A percentile compares a stretch with the other conserved stretches of the same genome.
phyloP scores from a whole-genome alignment of 2,888 invertebrate species.

The Eudasyphora cyanicolor region DNA sequence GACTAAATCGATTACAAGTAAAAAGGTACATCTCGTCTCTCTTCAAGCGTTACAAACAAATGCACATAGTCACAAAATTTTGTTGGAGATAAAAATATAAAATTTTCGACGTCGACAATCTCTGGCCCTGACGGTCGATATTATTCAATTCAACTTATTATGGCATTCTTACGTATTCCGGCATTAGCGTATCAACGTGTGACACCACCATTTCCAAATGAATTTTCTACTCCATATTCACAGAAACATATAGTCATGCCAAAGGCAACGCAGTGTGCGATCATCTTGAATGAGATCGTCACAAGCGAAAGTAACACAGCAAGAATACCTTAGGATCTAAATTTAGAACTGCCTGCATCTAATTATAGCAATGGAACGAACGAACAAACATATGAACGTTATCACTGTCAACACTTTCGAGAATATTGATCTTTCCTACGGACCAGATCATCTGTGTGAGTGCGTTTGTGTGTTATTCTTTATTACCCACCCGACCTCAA shows the following conservation, averaged over 20 bases:
- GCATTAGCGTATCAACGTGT: background rate
- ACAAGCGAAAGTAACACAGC: background rate
- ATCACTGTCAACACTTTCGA: conserved; percentile 5
- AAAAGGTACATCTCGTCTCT: too few species aligned
- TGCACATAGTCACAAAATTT: too few species aligned
- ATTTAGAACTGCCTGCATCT: background rate
- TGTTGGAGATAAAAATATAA: too few species aligned
- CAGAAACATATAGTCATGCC: too few species aligned
- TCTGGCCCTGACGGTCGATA: too few species aligned
- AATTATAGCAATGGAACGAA: background rate
- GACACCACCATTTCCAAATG: background rate
- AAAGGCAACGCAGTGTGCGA: background rate
- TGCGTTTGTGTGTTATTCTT: background rate
- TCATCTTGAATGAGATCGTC: background rate
- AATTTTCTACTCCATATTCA: too few species aligned
- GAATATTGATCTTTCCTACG: background rate
- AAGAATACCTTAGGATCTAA: background rate
- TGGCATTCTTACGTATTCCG: background rate
- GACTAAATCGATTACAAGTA: too few species aligned
- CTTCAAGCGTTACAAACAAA: too few species aligned
- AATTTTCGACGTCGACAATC: too few species aligned
- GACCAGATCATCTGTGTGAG: background rate
- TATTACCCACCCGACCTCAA: background rate
- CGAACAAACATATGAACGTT: background rate
- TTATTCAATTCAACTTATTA: background rate